These are phyloP conservation scores for Orthonyx spaldingii DNA, from an alignment of 2,113 vertebrate species.

Conservation along the genomic window DNA sequence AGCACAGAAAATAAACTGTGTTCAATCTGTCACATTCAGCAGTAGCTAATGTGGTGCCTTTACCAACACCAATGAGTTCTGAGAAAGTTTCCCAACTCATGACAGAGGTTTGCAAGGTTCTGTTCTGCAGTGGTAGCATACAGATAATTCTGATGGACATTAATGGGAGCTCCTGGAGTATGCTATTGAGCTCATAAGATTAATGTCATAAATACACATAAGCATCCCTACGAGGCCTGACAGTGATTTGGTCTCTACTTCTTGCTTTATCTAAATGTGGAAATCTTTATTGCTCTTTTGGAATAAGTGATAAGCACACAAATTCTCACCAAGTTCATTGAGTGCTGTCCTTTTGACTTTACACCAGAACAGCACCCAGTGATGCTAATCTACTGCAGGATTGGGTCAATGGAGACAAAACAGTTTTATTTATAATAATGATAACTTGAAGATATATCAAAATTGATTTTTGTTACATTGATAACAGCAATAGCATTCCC, in stretches of 20 bases:
- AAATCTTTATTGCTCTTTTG: neutral
- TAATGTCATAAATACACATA: neutral
- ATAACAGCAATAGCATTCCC: neutral
- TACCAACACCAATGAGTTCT: neutral
- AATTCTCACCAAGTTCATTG: neutral
- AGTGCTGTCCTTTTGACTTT: neutral
- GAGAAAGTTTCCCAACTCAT: neutral
- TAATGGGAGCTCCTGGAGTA: neutral
- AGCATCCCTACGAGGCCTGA: neutral
- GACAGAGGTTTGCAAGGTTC: neutral
- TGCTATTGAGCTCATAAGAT: neutral
- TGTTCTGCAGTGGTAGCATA: neutral
- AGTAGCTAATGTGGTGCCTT: conserved; percentile 15
- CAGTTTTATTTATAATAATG: neutral
- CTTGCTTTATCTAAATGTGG: neutral
- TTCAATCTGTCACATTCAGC: conserved; percentile 11
- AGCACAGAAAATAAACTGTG: conserved; percentile 10
- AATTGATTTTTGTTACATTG: neutral
- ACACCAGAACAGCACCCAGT: neutral
- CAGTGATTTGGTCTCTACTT: neutral
- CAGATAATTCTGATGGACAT: neutral
- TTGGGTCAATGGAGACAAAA: neutral
- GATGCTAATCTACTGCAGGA: neutral
- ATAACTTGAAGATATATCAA: neutral
- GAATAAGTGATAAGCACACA: neutral